phyloP scores from a whole-genome alignment of 1,140 invertebrate genomes.

The Leguminivora glycinivorella region DNA sequence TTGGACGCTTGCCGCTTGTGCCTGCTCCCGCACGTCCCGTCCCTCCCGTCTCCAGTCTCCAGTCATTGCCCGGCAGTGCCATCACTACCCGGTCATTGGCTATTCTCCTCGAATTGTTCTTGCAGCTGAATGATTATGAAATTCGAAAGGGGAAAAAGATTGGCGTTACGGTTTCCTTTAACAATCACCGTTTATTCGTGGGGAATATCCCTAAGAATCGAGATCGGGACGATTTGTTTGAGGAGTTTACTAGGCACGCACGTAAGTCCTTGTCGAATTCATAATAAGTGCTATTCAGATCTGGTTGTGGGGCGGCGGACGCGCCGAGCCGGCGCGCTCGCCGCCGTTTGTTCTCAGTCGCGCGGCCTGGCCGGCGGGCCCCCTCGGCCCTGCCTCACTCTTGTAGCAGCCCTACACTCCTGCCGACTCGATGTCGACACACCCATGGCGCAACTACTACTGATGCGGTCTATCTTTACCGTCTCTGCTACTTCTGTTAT shows the following conservation, averaged over 20 bases:
- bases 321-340: slow-evolving; percentile 34
- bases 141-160: slow-evolving; percentile 99
- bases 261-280: slow-evolving; percentile 92
- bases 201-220: slow-evolving; percentile 99
- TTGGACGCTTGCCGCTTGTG: slow-evolving; percentile 52
- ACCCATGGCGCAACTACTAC: neutral
- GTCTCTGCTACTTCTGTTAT: neutral
- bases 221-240: slow-evolving; percentile 99
- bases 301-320: slow-evolving; percentile 43
- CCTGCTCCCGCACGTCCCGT: slow-evolving; percentile 34
- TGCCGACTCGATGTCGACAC: neutral
- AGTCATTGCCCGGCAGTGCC: slow-evolving; percentile 58
- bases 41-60: slow-evolving; percentile 46
- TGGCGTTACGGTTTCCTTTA: slow-evolving; percentile 99
- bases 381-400: slow-evolving; percentile 27
- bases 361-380: slow-evolving; percentile 26
- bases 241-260: slow-evolving; percentile 99
- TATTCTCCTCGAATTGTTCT: slow-evolving; percentile 91
- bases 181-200: slow-evolving; percentile 99
- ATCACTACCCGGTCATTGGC: slow-evolving; percentile 80
- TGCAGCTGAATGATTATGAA: slow-evolving; percentile 99
- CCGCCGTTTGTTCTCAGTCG: slow-evolving; percentile 32
- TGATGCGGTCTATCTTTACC: slow-evolving; percentile 38
- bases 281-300: slow-evolving; percentile 73
- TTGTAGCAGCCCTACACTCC: neutral